These are phyloP conservation scores for Aethes cnicana DNA, from an alignment of 2,888 invertebrate genomes.

Conservation along the genomic window DNA sequence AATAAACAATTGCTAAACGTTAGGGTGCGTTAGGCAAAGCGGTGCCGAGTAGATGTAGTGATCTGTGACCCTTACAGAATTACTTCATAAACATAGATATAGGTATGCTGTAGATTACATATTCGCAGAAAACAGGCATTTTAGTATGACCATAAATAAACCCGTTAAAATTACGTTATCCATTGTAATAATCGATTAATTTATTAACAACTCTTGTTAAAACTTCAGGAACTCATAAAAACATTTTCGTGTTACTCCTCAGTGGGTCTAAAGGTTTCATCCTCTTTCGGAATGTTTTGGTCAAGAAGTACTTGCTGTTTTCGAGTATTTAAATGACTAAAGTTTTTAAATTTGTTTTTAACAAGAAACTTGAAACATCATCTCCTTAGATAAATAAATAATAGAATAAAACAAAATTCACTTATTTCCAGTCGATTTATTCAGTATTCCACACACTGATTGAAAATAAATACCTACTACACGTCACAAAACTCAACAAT, in stretches of 20 bases:
- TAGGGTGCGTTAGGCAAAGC: too few species aligned
- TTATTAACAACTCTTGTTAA: conserved; percentile 23
- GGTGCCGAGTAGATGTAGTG: too few species aligned
- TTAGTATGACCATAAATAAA: too few species aligned
- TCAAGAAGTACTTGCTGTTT: conserved; percentile 8
- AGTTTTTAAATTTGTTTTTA: conserved; percentile 2
- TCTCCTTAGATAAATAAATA: not conserved
- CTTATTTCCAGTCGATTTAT: conserved; percentile 7
- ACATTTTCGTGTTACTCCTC: conserved; percentile 22
- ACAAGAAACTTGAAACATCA: too few species aligned
- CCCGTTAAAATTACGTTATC: not conserved
- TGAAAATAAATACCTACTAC: conserved; percentile 25
- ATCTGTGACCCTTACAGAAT: too few species aligned
- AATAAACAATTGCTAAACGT: too few species aligned
- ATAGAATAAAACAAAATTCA: not conserved
- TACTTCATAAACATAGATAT: too few species aligned
- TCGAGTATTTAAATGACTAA: not conserved
- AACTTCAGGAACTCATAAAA: conserved; percentile 26
- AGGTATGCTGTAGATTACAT: too few species aligned
- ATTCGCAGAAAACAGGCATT: too few species aligned
- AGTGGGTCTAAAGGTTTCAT: conserved; percentile 7
- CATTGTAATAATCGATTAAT: conserved; percentile 7
- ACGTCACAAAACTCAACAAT: conserved; percentile 28
- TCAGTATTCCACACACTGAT: conserved; percentile 20
- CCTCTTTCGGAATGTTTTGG: conserved; percentile 1